Percentiles rank a stretch among this genome's conserved stretches.
phyloP scores from a whole-genome alignment of 1,140 invertebrate genomes.

The Neodiprion virginianus region DNA sequence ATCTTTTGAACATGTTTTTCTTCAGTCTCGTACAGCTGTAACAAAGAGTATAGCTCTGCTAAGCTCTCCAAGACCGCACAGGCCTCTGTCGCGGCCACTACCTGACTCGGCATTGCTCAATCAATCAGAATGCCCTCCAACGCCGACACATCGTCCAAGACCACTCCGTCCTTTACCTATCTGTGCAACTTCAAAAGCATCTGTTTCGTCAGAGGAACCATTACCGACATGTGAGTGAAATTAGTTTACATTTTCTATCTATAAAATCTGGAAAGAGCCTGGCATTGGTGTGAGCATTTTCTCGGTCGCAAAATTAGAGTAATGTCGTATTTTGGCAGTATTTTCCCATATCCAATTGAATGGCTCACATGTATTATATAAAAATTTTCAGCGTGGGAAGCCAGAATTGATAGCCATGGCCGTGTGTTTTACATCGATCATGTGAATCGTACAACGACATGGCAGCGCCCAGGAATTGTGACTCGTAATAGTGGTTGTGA shows the following conservation, averaged over 20 bases:
- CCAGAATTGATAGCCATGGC: slow-evolving; percentile 90
- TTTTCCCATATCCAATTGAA: slow-evolving; percentile 7
- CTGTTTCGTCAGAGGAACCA: slow-evolving; percentile 86
- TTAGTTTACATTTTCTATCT: background rate
- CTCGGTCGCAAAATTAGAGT: no score
- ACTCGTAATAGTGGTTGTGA: slow-evolving; percentile 67
- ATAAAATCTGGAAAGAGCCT: background rate
- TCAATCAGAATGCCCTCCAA: slow-evolving; percentile 75
- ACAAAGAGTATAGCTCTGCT: slow-evolving; percentile 57
- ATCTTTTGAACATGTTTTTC: slow-evolving; percentile 26
- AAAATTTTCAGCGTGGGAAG: slow-evolving; percentile 81
- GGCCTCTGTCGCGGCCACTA: slow-evolving; percentile 44
- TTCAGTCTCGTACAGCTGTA: slow-evolving; percentile 49
- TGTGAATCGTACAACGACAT: slow-evolving; percentile 89
- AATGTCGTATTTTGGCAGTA: background rate
- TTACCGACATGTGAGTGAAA: slow-evolving; percentile 78
- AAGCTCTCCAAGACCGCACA: slow-evolving; percentile 52
- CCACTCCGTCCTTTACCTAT: slow-evolving; percentile 70
- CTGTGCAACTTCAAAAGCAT: slow-evolving; percentile 75
- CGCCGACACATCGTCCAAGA: slow-evolving; percentile 81
- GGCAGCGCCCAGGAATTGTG: slow-evolving; percentile 80
- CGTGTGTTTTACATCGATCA: slow-evolving; percentile 94
- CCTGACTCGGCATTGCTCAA: slow-evolving; percentile 38
- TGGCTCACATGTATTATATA: slow-evolving; percentile 13
- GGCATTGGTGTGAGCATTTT: background rate